Percentiles rank a stretch among this genome's conserved stretches.
phyloP scores from a whole-genome alignment of 1,140 invertebrate genomes.

The Leucophenga varia region DNA sequence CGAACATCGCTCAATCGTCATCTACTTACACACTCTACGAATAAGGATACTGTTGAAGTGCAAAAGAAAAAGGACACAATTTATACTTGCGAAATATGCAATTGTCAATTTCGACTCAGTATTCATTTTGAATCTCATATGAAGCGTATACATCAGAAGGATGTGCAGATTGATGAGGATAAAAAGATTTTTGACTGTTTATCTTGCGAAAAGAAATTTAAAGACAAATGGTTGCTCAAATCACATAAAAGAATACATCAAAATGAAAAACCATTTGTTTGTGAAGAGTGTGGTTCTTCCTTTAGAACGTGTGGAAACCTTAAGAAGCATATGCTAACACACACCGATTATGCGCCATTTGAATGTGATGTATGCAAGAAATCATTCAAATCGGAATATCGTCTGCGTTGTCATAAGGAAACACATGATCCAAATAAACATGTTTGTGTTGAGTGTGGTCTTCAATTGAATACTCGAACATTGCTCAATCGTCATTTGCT shows the following conservation, averaged over 20 bases:
- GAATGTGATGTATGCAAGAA: slow-evolving; percentile 46
- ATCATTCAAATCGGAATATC: slow-evolving; percentile 19
- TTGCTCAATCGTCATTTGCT: slow-evolving; percentile 53
- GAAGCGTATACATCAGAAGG: too few species aligned
- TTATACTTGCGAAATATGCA: too few species aligned
- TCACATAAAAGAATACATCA: slow-evolving; percentile 46
- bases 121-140: too few species aligned
- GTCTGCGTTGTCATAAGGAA: slow-evolving; percentile 22
- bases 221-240: slow-evolving; percentile 18
- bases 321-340: slow-evolving; percentile 48
- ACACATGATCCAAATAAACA: slow-evolving; percentile 48
- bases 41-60: too few species aligned
- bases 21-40: slow-evolving; percentile 49
- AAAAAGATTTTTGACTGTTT: too few species aligned
- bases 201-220: slow-evolving; percentile 18
- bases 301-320: slow-evolving; percentile 49
- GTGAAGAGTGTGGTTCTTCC: slow-evolving; percentile 42
- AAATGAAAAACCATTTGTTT: slow-evolving; percentile 36
- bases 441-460: slow-evolving; percentile 48
- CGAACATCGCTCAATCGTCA: slow-evolving; percentile 51
- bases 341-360: slow-evolving; percentile 46
- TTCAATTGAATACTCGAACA: slow-evolving; percentile 45
- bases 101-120: too few species aligned
- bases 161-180: slow-evolving; percentile 3
- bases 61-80: slow-evolving; percentile 9